phyloP scores from a whole-genome alignment of 2,797 vertebrate species.

The Rhincodon typus region DNA sequence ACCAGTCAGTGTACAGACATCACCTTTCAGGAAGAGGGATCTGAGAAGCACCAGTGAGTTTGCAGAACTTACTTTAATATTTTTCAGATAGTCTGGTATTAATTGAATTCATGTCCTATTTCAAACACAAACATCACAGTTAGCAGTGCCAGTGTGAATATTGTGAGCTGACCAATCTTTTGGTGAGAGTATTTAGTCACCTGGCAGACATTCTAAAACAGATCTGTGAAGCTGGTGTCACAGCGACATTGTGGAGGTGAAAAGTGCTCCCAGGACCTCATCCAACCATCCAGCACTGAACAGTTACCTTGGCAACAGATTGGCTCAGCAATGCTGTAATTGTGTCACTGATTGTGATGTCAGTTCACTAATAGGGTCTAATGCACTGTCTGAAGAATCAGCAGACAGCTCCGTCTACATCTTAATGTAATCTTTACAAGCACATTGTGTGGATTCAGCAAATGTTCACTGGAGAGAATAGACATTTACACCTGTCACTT shows the following conservation, averaged over 20 bases:
- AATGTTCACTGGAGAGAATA: neutral
- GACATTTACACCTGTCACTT: neutral
- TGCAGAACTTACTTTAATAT: neutral
- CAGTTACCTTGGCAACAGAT: constrained; percentile 11
- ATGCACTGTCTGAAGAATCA: neutral
- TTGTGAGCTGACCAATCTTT: neutral
- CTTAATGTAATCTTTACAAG: neutral
- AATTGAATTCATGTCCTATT: neutral
- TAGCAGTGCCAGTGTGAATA: too few relatives aligned
- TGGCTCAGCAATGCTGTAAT: neutral
- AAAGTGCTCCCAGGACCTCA: neutral
- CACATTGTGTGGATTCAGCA: neutral
- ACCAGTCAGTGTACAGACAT: neutral
- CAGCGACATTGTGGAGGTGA: neutral
- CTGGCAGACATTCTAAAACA: neutral
- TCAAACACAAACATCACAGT: neutral
- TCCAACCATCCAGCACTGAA: neutral
- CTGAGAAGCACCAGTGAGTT: neutral
- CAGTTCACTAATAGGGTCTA: neutral
- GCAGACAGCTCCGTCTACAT: neutral
- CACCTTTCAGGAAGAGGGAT: neutral
- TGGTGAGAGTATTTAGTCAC: neutral
- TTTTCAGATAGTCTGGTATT: neutral
- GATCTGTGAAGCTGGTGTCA: neutral
- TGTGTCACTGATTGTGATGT: constrained; percentile 13